Conservation (phyloP, 1,140 invertebrate genomes). For the Drosophila kanapiae region DNA sequence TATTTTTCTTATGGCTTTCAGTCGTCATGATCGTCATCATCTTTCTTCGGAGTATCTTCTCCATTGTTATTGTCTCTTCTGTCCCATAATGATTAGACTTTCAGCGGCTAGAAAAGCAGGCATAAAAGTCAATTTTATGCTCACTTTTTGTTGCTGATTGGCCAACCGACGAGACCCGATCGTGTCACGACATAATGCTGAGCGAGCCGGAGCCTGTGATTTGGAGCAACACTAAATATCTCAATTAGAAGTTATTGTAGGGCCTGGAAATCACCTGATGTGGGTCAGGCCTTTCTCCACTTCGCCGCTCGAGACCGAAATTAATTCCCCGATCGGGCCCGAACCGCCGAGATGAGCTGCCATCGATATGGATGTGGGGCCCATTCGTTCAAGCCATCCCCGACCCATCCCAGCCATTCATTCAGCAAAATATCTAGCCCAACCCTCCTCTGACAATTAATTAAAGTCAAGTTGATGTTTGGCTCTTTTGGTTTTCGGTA, state of each 20-base stretch:
- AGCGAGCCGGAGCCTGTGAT: constrained; percentile 49
- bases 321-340: constrained; percentile 39
- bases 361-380: constrained; percentile 41
- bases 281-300: constrained; percentile 75
- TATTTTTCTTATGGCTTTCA: constrained; percentile 81
- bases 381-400: constrained; percentile 42
- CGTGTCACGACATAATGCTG: constrained; percentile 61
- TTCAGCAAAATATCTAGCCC: constrained; percentile 64
- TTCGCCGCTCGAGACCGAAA: constrained; percentile 47
- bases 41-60: constrained; percentile 24
- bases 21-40: constrained; percentile 56
- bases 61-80: constrained; percentile 64
- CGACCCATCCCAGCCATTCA: constrained; percentile 61
- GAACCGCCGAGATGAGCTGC: constrained; percentile 52
- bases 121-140: constrained; percentile 83
- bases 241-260: constrained; percentile 76
- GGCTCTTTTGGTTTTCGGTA: constrained; percentile 10
- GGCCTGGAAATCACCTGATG: constrained; percentile 57
- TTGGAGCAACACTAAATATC: constrained; percentile 82
- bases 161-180: constrained; percentile 44
- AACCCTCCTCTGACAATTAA: constrained; percentile 79
- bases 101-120: constrained; percentile 65
- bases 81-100: constrained; percentile 80
- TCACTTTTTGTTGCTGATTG: constrained; percentile 77
- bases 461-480: constrained; percentile 68